A percentile compares a stretch with the other conserved stretches of the same genome.
Conservation (phyloP, 2,888 invertebrate genomes). For the Agriopis marginaria region DNA sequence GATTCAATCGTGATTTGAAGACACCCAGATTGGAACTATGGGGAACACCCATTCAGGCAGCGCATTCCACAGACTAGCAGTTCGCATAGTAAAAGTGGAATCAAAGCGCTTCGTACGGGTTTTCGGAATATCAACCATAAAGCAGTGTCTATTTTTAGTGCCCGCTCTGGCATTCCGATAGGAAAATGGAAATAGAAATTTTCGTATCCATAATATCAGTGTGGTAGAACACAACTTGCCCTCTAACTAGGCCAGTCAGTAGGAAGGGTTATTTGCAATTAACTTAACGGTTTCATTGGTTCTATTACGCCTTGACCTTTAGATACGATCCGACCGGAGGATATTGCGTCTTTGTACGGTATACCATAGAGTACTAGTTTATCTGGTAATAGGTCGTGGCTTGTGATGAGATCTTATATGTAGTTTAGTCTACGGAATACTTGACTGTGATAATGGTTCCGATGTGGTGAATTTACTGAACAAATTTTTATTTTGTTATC, state of each 20-base stretch:
- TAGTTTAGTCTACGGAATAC: background rate
- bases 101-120: too few relatives aligned
- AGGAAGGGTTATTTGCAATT: constrained; percentile 35
- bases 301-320: constrained; percentile 42
- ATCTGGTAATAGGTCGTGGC: constrained; percentile 11
- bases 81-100: too few relatives aligned
- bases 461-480: too few relatives aligned
- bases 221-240: background rate
- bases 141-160: too few relatives aligned
- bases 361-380: background rate
- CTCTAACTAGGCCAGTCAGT: constrained; percentile 29
- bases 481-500: too few relatives aligned
- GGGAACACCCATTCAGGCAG: too few relatives aligned
- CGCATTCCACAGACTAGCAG: too few relatives aligned
- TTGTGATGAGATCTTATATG: constrained; percentile 13
- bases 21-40: too few relatives aligned
- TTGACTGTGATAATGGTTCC: background rate
- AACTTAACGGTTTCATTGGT: constrained; percentile 36
- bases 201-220: background rate
- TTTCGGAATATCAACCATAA: too few relatives aligned
- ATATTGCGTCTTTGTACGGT: constrained; percentile 19
- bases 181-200: too few relatives aligned
- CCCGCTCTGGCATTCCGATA: too few relatives aligned
- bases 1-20: too few relatives aligned
- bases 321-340: constrained; percentile 22